Evolutionary conservation across 2,113 vertebrate species (phyloP), one percentile per base, ranked within the genome.

Genomic region (Ceyx melanurus): DNA sequence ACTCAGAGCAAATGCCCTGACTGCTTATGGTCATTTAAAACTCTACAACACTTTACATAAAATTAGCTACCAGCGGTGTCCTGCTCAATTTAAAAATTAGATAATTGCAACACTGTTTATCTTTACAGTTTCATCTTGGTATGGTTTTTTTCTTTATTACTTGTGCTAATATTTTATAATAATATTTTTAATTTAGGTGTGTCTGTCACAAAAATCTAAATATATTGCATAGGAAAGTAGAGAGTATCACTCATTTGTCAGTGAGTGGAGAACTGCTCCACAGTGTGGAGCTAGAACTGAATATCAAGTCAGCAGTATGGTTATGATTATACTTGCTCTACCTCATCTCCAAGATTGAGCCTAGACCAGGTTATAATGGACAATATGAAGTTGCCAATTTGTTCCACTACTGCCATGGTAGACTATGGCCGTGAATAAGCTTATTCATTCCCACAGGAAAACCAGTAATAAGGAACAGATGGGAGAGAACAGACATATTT

Each of bases 21-120:
- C 81, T 92, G 40, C 84, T 93, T 94, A 76, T 40, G 91, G 91
- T 66, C 95, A 93, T 91, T 95, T 92, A 66, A 95, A 94, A 45
- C 25, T 64, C 92, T 66, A 43, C 71, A 89, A 66, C 58, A 40
- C 62, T 92, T 73, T 57, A 65, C 62, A 86, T 84, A 79, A 90
- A 79, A 93, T 79, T 76, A 90, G 51, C 86, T 93, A 72, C 81
- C 42, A 92, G 86, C 83, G 33, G 28, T 35, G 45, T 82, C 90
- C 80, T 95, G 37, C 35, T 92, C 73, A 83, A 86, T 93, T 92
- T 90, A 81, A 50, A 89, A 76, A 94, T 84, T 53, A 92, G 66
- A 82, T 90, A 84, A 89, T 84, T 90, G 70, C 31, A 84, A n/a
- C 70, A 37, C 80, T 83, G n/a, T 68, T 76, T 86, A 43, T 86